These are phyloP conservation scores for Dasypolia templi DNA, from an alignment of 2,888 invertebrate species.

Conservation along the genomic window DNA sequence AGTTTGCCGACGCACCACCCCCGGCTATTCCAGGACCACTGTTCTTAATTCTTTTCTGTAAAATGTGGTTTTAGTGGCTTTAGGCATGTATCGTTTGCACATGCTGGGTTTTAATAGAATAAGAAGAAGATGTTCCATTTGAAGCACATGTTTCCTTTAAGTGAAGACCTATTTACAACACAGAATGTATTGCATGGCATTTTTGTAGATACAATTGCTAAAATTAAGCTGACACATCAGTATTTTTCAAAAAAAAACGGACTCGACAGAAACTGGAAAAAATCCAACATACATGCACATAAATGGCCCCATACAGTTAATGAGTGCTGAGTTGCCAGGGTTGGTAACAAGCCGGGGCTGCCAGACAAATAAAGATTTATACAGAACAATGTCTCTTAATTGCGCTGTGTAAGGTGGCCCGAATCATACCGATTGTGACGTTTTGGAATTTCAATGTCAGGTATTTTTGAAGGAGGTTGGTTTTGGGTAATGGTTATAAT, in stretches of 20 bases:
- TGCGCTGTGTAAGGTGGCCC: constrained; percentile 73
- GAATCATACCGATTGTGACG: constrained; percentile 59
- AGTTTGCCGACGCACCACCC: constrained; percentile 51
- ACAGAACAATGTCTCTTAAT: constrained; percentile 80
- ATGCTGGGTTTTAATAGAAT: constrained; percentile 24
- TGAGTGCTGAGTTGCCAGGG: constrained; percentile 69
- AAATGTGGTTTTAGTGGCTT: constrained; percentile 39
- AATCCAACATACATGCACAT: constrained; percentile 60
- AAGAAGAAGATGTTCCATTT: constrained; percentile 12
- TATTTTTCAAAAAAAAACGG: constrained; percentile 39
- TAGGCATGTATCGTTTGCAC: constrained; percentile 9
- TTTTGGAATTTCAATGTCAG: constrained; percentile 47
- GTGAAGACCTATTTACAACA: too few species aligned
- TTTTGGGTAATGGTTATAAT: constrained; percentile 1
- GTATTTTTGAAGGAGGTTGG: not conserved
- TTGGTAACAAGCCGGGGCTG: constrained; percentile 66
- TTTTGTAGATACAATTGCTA: constrained; percentile 38
- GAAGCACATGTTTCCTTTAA: not conserved
- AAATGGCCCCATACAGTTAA: constrained; percentile 59
- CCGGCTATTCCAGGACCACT: constrained; percentile 48
- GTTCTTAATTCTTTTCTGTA: constrained; percentile 59
- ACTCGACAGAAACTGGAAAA: constrained; percentile 53
- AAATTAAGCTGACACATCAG: constrained; percentile 50
- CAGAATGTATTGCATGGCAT: not conserved
- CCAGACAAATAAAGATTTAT: constrained; percentile 78